These are phyloP conservation scores for Tachycineta bicolor DNA, from an alignment of 2,113 vertebrate species.

Conservation along the genomic window DNA sequence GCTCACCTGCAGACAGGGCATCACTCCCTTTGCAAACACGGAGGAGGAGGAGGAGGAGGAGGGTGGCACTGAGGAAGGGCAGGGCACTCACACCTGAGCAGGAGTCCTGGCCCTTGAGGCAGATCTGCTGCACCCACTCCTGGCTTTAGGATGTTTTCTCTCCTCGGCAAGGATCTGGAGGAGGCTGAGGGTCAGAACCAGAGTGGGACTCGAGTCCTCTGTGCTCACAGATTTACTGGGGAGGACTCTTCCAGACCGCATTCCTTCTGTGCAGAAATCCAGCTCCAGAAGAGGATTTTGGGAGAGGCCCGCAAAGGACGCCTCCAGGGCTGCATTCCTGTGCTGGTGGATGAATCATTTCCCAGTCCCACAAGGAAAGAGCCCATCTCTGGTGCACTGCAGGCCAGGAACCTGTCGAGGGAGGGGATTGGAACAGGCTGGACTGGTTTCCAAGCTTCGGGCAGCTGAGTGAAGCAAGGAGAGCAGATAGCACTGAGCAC, in stretches of 20 bases:
- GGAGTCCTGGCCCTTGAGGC: not conserved
- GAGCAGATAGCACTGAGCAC: not conserved
- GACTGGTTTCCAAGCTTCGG: not conserved
- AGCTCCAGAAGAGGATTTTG: not conserved
- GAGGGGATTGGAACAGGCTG: not conserved
- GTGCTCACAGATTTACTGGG: not conserved
- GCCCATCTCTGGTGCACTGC: not conserved
- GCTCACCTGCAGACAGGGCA: accelerated
- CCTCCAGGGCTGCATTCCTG: slow-evolving; percentile 35
- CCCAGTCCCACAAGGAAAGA: not conserved
- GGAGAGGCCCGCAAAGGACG: not conserved
- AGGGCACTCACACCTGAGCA: not conserved
- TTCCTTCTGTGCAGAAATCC: not conserved
- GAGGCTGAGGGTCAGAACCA: not conserved
- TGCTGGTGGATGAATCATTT: slow-evolving; percentile 6
- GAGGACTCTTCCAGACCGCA: not conserved
- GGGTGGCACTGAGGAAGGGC: not conserved
- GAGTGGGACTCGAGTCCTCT: not conserved
- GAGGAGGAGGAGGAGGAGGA: not conserved
- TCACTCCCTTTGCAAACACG: not conserved
- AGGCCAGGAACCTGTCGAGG: not conserved
- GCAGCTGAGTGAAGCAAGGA: not conserved
- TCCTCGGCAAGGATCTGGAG: not conserved
- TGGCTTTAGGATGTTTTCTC: not conserved
- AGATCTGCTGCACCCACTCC: not conserved